phyloP scores from a whole-genome alignment of 2,113 vertebrate genomes.

The Tachuris rubrigastra region DNA sequence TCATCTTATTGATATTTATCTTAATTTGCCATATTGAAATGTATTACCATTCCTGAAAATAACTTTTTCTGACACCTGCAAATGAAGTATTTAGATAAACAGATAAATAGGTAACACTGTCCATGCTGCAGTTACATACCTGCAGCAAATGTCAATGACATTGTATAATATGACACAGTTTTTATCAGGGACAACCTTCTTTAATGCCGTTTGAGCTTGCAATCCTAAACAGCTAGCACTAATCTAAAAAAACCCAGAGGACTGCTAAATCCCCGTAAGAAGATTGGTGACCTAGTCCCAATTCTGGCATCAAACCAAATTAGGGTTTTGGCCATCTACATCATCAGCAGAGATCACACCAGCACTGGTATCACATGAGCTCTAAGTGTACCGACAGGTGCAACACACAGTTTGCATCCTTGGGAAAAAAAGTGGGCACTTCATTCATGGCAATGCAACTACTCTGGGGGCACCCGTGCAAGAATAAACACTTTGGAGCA shows the following conservation, averaged over 20 bases:
- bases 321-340: neutral
- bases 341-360: neutral
- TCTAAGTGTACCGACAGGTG: accelerated
- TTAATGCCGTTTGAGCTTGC: constrained; percentile 47
- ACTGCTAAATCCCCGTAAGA: constrained; percentile 64
- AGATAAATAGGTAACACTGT: neutral
- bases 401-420: neutral
- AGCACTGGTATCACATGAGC: neutral
- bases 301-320: constrained; percentile 18
- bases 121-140: neutral
- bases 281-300: constrained; percentile 62
- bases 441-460: accelerated
- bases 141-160: neutral
- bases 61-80: neutral
- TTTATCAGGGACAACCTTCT: constrained; percentile 23
- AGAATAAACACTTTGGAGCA: neutral
- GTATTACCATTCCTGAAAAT: neutral
- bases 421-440: neutral
- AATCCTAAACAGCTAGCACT: constrained; percentile 64
- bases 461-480: accelerated
- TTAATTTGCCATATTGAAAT: neutral
- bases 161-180: constrained; percentile 40
- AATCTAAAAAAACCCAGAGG: constrained; percentile 62
- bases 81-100: neutral
- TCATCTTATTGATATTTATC: neutral